Base-by-base conservation (phyloP, 2,113 vertebrate species). In the Octodon degus region DNA sequence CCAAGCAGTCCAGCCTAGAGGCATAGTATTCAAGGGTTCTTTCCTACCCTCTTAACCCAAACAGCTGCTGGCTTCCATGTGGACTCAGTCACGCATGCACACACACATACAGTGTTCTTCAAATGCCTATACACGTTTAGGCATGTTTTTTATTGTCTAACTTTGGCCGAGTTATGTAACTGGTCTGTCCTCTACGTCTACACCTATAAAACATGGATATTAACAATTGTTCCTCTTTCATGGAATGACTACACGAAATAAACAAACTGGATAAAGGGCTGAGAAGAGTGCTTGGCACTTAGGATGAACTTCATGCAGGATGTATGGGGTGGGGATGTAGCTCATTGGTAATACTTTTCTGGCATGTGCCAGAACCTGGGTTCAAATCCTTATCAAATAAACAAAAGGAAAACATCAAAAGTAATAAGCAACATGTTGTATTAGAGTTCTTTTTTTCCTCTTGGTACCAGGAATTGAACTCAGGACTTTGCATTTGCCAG, bases 131-230 rank as follows among this genome's bases (percentile, higher is more conserved):
- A 67, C 16, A 58, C 10, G 63, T 77, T 92, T 50, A 50, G 70
- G 53, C 60, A 40, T 76, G n/a, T 81, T 74, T 37, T 63, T 94
- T 60, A 79, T 27, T 34, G 60, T 93, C 17, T 79, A 30, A 72
- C 43, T 74, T 43, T 27, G 88, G 37, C 30, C 30, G 86, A 79
- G 40, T 72, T 70, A 80, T 43, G 22, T n/a, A 82, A 95, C 14
- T 14, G 12, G 14, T 47, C 47, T 93, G 65, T 30, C 74, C 76
- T 96, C 83, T 79, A 86, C 93, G 87, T 86, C 60, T 53, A 85
- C 22, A 79, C 7, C 90, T 93, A 16, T 74, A 76, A 93, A 93
- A 82, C 50, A 84, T 6, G 19, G 24, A 22, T 68, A 62, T 17
- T 19, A 68, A 55, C 60, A 68, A 53, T 37, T 67, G 47, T 40